Percentiles rank a stretch among this genome's conserved stretches.
phyloP scores from a whole-genome alignment of 1,140 invertebrate species.

The Colletes latitarsis region DNA sequence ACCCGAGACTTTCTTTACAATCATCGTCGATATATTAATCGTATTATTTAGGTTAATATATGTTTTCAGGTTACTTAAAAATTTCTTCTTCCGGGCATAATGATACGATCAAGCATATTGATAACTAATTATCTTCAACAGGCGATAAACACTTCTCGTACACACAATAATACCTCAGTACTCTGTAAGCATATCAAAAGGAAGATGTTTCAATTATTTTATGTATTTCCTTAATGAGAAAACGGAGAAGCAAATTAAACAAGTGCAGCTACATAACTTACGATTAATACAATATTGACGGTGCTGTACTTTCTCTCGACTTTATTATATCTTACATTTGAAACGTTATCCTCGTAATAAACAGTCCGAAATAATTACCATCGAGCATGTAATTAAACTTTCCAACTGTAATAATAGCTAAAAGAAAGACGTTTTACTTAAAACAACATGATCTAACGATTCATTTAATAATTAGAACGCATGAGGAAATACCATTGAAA shows the following conservation, averaged over 20 bases:
- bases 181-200: too few species aligned
- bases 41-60: too few species aligned
- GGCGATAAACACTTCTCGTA: not conserved
- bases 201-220: not conserved
- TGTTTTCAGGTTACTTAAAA: too few species aligned
- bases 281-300: not conserved
- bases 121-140: not conserved
- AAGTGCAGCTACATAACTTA: not conserved
- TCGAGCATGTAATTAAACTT: slow-evolving; percentile 19
- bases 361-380: slow-evolving; percentile 8
- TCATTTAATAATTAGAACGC: not conserved
- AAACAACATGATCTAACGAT: not conserved
- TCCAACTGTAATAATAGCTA: slow-evolving; percentile 8
- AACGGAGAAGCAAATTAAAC: too few species aligned
- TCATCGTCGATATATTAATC: not conserved
- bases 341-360: not conserved
- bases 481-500: not conserved
- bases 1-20: not conserved
- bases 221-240: not conserved
- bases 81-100: too few species aligned
- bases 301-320: slow-evolving; percentile 23
- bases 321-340: slow-evolving; percentile 13
- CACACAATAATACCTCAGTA: too few species aligned
- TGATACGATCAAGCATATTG: too few species aligned
- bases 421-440: not conserved